Evolutionary conservation across 23 tunicate species (phyloP).

Genomic region (Oikopleura dioica): DNA sequence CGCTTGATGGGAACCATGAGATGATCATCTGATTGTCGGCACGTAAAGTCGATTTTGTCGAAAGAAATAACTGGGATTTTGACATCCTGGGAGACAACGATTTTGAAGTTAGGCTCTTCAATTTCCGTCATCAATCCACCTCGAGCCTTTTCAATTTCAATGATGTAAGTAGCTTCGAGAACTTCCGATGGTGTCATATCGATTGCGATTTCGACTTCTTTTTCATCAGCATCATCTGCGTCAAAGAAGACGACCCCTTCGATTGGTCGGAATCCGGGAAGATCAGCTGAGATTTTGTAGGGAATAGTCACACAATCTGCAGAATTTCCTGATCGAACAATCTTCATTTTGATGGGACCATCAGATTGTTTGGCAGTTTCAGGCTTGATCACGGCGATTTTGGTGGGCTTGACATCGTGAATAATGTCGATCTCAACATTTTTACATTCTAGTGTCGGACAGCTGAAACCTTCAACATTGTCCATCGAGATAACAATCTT

Average conservation of each 20-base stretch:
- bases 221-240: neutral
- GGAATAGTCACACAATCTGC: slow-evolving; percentile 8
- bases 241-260: neutral
- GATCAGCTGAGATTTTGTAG: neutral
- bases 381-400: neutral
- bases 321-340: neutral
- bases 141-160: neutral
- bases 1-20: neutral
- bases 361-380: slow-evolving; percentile 8
- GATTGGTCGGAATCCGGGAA: neutral
- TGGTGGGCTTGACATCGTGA: neutral
- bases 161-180: neutral
- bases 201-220: neutral
- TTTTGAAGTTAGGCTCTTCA: neutral
- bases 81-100: neutral
- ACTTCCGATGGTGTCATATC: neutral
- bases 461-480: neutral
- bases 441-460: neutral
- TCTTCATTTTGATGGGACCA: neutral
- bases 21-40: neutral
- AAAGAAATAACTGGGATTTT: neutral
- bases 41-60: neutral
- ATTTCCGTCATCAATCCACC: neutral
- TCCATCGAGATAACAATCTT: neutral
- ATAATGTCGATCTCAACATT: neutral